These are phyloP conservation scores for Hymenochirus boettgeri DNA, from an alignment of 2,113 vertebrate genomes.

Conservation along the genomic window DNA sequence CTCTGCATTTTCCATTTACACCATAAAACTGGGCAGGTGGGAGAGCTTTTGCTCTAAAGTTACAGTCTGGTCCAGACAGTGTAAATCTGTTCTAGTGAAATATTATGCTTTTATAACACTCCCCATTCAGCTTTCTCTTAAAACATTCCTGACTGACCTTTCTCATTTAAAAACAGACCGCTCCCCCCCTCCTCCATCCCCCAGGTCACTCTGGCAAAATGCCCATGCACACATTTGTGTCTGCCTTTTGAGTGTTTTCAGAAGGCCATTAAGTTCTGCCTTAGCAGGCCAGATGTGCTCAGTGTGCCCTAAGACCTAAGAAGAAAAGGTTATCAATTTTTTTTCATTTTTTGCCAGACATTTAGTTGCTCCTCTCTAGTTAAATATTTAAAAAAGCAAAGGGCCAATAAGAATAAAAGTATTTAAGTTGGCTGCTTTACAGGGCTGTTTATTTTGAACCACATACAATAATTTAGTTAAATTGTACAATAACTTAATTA, in stretches of 20 bases:
- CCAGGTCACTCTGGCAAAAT: conserved; percentile 71
- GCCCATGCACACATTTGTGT: conserved; percentile 80
- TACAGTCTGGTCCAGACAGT: conserved; percentile 54
- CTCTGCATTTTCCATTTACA: conserved; percentile 64
- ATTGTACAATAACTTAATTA: too few species aligned
- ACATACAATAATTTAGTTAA: too few species aligned
- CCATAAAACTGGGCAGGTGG: conserved; percentile 64
- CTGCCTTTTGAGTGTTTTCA: conserved; percentile 81
- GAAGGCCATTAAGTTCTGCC: conserved; percentile 79
- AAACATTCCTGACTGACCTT: conserved; percentile 70
- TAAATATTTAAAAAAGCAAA: too few species aligned
- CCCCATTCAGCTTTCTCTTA: conserved; percentile 64
- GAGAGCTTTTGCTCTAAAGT: conserved; percentile 61
- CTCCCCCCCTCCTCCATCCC: conserved; percentile 61
- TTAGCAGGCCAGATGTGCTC: conserved; percentile 77
- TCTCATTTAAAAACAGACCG: conserved; percentile 68
- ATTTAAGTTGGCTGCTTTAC: too few species aligned
- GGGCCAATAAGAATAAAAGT: too few species aligned
- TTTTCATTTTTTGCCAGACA: conserved; percentile 66
- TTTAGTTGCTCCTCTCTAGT: conserved; percentile 46
- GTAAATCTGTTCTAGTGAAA: conserved; percentile 62
- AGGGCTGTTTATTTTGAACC: too few species aligned
- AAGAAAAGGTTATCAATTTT: conserved; percentile 76
- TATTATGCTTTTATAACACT: conserved; percentile 49
- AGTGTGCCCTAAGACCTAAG: conserved; percentile 70